Evolutionary conservation across 2,113 vertebrate species (phyloP).

Genomic region (Neodon shergylaensis): DNA sequence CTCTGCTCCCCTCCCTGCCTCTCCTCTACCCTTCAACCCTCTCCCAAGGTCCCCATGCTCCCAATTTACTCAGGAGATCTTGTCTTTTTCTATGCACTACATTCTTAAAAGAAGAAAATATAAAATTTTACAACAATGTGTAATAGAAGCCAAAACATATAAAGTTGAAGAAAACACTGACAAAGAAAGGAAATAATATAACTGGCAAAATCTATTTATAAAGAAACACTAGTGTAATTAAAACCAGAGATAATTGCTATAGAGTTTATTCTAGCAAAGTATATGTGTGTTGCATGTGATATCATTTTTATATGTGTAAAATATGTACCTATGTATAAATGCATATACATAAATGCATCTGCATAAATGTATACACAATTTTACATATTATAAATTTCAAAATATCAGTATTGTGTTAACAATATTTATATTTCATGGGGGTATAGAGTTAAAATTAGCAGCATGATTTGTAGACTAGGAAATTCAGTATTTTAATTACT

Average conservation of each 20-base stretch:
- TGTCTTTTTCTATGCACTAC: not conserved
- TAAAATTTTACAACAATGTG: not conserved
- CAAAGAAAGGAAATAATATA: not conserved
- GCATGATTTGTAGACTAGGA: not conserved
- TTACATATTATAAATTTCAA: not conserved
- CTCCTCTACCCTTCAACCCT: too few species aligned
- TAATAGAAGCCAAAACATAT: not conserved
- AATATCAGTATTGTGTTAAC: not conserved
- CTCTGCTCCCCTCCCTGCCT: too few species aligned
- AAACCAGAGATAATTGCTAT: not conserved
- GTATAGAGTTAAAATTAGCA: not conserved
- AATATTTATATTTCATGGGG: not conserved
- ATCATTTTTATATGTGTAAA: not conserved
- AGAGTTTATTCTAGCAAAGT: not conserved
- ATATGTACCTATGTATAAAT: not conserved
- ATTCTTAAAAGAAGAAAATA: not conserved
- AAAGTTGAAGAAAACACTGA: not conserved
- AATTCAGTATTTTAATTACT: not conserved
- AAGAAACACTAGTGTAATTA: not conserved
- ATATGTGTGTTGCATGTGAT: not conserved
- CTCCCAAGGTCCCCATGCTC: too few species aligned
- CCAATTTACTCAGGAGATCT: too few species aligned
- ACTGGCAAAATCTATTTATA: not conserved
- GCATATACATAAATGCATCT: too few species aligned
- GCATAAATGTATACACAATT: not conserved